A percentile compares a stretch with the other conserved stretches of the same genome.
These are phyloP conservation scores for Potamarius usumacintae DNA, from an alignment of 2,113 vertebrate species.

Conservation along the genomic window DNA sequence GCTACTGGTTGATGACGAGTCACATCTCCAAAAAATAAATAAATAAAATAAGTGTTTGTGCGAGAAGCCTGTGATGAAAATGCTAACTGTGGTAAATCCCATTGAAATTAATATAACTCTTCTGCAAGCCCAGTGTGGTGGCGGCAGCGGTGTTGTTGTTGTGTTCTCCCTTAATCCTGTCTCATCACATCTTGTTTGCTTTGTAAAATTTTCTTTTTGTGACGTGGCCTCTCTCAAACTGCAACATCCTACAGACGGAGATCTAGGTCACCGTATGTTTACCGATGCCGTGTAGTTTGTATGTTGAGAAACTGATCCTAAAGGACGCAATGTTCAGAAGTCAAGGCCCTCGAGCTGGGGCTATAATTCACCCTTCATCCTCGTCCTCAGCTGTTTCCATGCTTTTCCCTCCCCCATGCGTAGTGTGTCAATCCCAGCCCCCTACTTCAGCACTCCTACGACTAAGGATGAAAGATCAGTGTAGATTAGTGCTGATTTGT, in stretches of 20 bases:
- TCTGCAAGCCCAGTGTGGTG: neutral
- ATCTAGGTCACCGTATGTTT: neutral
- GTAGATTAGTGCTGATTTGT: slow-evolving; percentile 76
- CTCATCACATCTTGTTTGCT: neutral
- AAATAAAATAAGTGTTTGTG: neutral
- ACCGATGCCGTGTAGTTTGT: neutral
- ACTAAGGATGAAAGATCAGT: slow-evolving; percentile 66
- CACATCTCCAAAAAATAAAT: too few species aligned
- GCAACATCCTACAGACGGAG: neutral
- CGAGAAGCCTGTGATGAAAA: neutral
- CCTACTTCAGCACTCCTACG: slow-evolving; percentile 56
- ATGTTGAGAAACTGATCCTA: neutral
- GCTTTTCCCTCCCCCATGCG: neutral
- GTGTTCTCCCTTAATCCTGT: neutral
- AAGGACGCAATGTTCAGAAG: neutral
- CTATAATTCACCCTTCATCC: neutral
- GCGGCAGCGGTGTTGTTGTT: neutral
- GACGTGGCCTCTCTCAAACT: neutral
- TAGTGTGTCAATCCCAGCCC: slow-evolving; percentile 46
- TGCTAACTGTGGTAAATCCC: neutral
- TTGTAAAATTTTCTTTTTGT: neutral
- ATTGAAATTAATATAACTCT: neutral
- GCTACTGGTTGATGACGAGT: neutral
- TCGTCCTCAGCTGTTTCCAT: neutral
- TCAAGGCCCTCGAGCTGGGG: neutral